A percentile compares a stretch with the other conserved stretches of the same genome.
These are phyloP conservation scores for Notocelia uddmanniana DNA, from an alignment of 2,888 invertebrate species.

Conservation along the genomic window DNA sequence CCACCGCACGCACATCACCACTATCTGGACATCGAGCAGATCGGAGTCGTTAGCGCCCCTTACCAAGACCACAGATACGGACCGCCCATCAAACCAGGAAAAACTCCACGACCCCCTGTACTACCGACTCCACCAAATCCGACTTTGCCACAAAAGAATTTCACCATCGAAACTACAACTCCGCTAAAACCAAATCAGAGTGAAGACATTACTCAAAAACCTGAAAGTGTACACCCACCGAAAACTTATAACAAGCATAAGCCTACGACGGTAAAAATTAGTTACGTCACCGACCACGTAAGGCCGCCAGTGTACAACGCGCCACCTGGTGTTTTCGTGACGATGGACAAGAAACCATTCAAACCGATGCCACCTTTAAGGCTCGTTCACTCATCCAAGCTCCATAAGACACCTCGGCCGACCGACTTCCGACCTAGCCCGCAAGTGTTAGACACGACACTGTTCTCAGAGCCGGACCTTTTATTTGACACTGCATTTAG, in stretches of 20 bases:
- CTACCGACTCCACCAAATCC: conserved; percentile 66
- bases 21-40: conserved; percentile 58
- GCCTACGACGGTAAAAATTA: conserved; percentile 63
- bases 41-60: conserved; percentile 52
- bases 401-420: conserved; percentile 60
- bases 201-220: conserved; percentile 62
- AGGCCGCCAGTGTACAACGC: conserved; percentile 79
- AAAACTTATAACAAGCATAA: conserved; percentile 63
- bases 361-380: conserved; percentile 82
- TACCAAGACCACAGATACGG: conserved; percentile 63
- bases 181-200: conserved; percentile 56
- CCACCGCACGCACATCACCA: conserved; percentile 61
- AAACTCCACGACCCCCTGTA: conserved; percentile 70
- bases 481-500: conserved; percentile 70
- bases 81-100: conserved; percentile 60
- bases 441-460: conserved; percentile 69
- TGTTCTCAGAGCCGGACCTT: conserved; percentile 67
- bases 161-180: conserved; percentile 58
- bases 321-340: conserved; percentile 79
- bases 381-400: conserved; percentile 60
- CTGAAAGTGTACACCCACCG: conserved; percentile 58
- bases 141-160: conserved; percentile 55
- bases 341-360: conserved; percentile 81
- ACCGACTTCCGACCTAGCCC: conserved; percentile 77
- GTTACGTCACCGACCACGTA: conserved; percentile 70